Evolutionary conservation across 2,113 vertebrate genomes (phyloP).

Genomic region (Toxotes jaculatrix): DNA sequence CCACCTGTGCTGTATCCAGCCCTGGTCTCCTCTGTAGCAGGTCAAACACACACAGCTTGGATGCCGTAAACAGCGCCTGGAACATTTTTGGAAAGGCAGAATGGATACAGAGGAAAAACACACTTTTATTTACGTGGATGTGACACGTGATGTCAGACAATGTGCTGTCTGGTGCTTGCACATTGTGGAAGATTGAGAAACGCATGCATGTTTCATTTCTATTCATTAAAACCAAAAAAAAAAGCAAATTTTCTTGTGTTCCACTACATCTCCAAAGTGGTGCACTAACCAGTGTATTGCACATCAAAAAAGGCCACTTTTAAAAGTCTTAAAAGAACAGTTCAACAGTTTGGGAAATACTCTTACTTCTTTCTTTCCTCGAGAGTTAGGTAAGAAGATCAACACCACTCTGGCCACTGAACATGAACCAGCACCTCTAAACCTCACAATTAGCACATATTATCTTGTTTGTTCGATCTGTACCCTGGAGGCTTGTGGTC

Average conservation of each 20-base stretch:
- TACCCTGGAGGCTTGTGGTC: background rate
- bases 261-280: background rate
- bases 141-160: background rate
- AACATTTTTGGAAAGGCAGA: slow-evolving; percentile 25
- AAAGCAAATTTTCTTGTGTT: background rate
- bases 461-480: background rate
- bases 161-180: background rate
- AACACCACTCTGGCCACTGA: no score
- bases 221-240: background rate
- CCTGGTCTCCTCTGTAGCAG: slow-evolving; percentile 78
- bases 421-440: background rate
- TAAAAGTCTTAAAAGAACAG: background rate
- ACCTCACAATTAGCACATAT: background rate
- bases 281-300: no score
- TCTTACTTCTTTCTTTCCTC: background rate
- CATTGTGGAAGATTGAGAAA: background rate
- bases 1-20: slow-evolving; percentile 79
- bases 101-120: background rate
- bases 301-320: background rate
- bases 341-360: background rate
- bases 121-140: background rate
- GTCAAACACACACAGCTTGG: slow-evolving; percentile 90
- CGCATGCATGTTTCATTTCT: no score
- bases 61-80: slow-evolving; percentile 90
- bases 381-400: background rate